Conservation (phyloP, 1,140 invertebrate species). For the Orussus abietinus region DNA sequence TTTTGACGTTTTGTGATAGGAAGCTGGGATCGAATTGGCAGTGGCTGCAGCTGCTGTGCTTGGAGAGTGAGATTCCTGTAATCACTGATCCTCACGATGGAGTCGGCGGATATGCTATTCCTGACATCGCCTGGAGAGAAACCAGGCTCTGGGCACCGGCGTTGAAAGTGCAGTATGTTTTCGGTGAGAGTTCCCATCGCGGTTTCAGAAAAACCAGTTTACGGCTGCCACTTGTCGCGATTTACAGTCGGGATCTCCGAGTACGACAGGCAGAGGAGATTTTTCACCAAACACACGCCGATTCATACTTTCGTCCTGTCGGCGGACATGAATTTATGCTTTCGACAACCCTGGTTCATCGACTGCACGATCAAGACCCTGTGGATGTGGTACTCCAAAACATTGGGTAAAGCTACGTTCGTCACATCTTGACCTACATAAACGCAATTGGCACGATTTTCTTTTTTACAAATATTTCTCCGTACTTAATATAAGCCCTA, state of each 20-base stretch:
- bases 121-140: conserved; percentile 18
- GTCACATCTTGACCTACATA: no score
- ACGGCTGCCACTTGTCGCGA: neutral
- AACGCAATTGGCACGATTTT: no score
- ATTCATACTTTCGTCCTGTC: conserved; percentile 21
- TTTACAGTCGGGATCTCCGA: conserved; percentile 22
- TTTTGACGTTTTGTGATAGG: conserved; percentile 4
- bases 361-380: conserved; percentile 22
- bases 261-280: conserved; percentile 19
- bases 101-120: conserved; percentile 13
- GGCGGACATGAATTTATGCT: conserved; percentile 14
- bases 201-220: neutral
- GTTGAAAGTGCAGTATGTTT: conserved; percentile 25
- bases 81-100: conserved; percentile 6
- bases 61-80: conserved; percentile 6
- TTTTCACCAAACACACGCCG: conserved; percentile 15
- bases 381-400: conserved; percentile 17
- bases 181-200: conserved; percentile 9
- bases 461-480: no score
- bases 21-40: conserved; percentile 14
- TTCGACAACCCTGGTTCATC: conserved; percentile 19
- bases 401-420: conserved; percentile 15
- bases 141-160: conserved; percentile 12
- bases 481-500: no score
- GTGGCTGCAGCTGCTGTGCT: conserved; percentile 18